Base-by-base conservation (phyloP, 1,140 invertebrate genomes). In the Sitobion miscanthi region DNA sequence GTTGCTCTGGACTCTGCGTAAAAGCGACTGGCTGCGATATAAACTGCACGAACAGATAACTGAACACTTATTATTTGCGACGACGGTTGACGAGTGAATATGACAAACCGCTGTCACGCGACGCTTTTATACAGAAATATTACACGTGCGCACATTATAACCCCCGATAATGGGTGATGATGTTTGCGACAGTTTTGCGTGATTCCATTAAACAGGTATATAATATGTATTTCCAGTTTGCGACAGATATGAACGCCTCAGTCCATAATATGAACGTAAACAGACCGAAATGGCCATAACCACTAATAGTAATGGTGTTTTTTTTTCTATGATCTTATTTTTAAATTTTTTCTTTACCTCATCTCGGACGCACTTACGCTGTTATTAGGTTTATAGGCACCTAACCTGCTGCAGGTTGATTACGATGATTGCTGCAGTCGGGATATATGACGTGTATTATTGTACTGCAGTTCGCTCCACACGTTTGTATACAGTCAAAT, bases 61-160 rank as follows among this genome's bases (percentile, higher is more conserved):
- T 69, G 38, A 42, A 20, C 23, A 89, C 87, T 89, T 38, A 77
- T 77, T n/a, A 23, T 23, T 47, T 9, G 54, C 54, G 54, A 90
- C 17, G 25, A 52, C 77, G 35, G 82, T 38, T 38, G 91, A 86
- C 49, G n/a, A 85, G 6, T 54, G 91, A 93, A 52, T 93, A 93
- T 93, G 91, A 86, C 49, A 52, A 14, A 54, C 42, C 21, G 38
- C 23, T 14, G 49, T 42, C 23, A 54, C 21, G 30, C 42, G 9
- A 25, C 47, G 47, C 91, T 93, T 93, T 93, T 93, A 93, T 93
- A 93, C 82, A 85, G 25, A 85, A 54, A 57, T 42, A 57, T 52
- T 52, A 30, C 30, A 21, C 35, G 25, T 21, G 45, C 38, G 35
- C 21, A 83, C 25, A 47, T 47, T 42, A 47, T 47, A 45, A 45